Percentiles rank a stretch among this genome's conserved stretches.
Conservation (phyloP, 2,888 invertebrate genomes). For the Meghimatium bilineatum region DNA sequence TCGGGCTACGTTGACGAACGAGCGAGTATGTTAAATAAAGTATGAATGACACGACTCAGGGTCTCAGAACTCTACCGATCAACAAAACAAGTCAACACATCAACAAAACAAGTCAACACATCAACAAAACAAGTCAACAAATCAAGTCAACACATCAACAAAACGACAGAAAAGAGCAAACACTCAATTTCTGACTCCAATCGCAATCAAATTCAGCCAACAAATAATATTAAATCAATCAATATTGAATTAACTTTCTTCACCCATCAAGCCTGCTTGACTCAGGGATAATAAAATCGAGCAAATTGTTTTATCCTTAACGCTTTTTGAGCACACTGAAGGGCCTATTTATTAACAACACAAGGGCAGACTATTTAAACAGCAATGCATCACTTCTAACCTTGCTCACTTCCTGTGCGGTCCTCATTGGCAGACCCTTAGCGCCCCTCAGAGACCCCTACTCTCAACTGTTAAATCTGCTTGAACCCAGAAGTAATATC, state of each 20-base stretch:
- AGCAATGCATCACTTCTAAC: constrained; percentile 27
- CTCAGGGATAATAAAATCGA: not conserved
- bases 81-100: not conserved
- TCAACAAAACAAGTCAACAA: not conserved
- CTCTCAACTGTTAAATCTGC: not conserved
- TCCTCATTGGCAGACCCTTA: not conserved
- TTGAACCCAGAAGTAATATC: constrained; percentile 19
- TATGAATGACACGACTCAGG: no score
- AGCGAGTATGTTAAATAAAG: no score
- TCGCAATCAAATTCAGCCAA: not conserved
- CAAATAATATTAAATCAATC: constrained; percentile 1
- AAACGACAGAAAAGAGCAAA: not conserved
- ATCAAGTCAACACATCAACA: not conserved
- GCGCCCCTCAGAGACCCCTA: not conserved
- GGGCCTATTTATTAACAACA: constrained; percentile 7
- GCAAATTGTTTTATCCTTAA: constrained; percentile 31
- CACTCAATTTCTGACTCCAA: not conserved
- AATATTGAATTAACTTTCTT: constrained; percentile 21
- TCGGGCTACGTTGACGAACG: no score
- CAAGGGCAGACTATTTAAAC: constrained; percentile 29
- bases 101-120: not conserved
- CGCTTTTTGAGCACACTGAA: not conserved
- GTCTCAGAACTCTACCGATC: no score
- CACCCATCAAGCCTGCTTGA: not conserved
- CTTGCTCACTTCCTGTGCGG: not conserved